Percentiles rank a stretch among this genome's conserved stretches.
Conservation (phyloP, 2,888 invertebrate species). For the Dasypogon diadema region DNA sequence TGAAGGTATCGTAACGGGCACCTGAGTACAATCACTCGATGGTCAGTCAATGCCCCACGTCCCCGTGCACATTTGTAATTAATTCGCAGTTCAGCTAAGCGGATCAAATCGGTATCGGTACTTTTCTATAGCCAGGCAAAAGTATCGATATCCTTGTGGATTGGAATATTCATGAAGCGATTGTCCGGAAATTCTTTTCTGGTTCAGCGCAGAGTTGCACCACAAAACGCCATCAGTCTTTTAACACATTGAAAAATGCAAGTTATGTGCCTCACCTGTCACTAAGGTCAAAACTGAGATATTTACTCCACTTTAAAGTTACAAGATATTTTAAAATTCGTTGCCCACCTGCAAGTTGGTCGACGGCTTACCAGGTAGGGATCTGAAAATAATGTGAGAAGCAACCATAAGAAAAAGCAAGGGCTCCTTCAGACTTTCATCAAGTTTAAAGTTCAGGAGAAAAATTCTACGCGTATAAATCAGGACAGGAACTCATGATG, state of each 20-base stretch:
- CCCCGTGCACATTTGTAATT: slow-evolving; percentile 19
- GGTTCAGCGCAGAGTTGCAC: neutral
- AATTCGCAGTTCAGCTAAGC: neutral
- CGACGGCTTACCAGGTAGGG: no score
- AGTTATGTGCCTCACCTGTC: no score
- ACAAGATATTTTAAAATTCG: no score
- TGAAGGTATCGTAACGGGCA: neutral
- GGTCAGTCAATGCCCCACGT: neutral
- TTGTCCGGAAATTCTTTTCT: slow-evolving; percentile 1
- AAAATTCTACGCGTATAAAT: slow-evolving; percentile 13
- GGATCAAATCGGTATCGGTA: no score
- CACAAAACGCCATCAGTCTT: neutral
- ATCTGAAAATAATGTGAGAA: neutral
- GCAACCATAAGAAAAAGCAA: neutral
- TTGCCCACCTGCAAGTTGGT: no score
- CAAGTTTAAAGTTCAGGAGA: slow-evolving; percentile 18
- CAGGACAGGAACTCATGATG: neutral
- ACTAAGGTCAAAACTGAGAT: no score
- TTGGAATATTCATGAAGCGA: slow-evolving; percentile 14
- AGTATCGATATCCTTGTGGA: slow-evolving; percentile 1
- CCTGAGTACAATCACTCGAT: slow-evolving; percentile 18
- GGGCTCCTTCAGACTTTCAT: neutral
- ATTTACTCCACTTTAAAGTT: no score
- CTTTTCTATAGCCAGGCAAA: no score
- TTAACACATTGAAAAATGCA: no score